phyloP scores from a whole-genome alignment of 2,113 vertebrate genomes.

The Octodon degus region DNA sequence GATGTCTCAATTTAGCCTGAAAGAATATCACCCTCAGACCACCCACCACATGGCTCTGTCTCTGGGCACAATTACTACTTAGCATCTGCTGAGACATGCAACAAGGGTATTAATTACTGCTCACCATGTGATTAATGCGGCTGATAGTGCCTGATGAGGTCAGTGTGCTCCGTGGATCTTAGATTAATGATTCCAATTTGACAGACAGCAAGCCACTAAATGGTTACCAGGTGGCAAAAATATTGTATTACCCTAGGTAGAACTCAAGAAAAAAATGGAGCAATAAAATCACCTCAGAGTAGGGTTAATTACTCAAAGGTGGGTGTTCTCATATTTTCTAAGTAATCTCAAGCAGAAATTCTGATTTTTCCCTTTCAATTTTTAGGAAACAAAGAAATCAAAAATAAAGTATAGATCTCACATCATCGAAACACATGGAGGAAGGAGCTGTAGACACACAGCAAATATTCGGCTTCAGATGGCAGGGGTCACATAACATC shows the following conservation, averaged over 20 bases:
- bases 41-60: slow-evolving; percentile 67
- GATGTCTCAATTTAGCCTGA: slow-evolving; percentile 37
- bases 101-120: slow-evolving; percentile 78
- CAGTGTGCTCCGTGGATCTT: slow-evolving; percentile 73
- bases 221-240: slow-evolving; percentile 77
- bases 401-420: slow-evolving; percentile 19
- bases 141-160: slow-evolving; percentile 75
- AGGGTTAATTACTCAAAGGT: slow-evolving; percentile 33
- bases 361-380: background rate
- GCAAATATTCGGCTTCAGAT: background rate
- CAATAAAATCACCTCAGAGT: slow-evolving; percentile 39
- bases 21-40: slow-evolving; percentile 54
- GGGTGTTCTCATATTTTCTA: slow-evolving; percentile 19
- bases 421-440: background rate
- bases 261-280: slow-evolving; percentile 24
- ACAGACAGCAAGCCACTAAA: slow-evolving; percentile 75
- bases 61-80: slow-evolving; percentile 65
- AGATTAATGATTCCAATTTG: slow-evolving; percentile 77
- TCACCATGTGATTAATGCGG: slow-evolving; percentile 75
- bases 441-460: background rate
- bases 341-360: slow-evolving; percentile 49
- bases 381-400: slow-evolving; percentile 56
- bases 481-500: background rate
- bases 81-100: slow-evolving; percentile 68
- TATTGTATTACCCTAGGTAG: slow-evolving; percentile 68